Evolutionary conservation across 2,113 vertebrate genomes (phyloP).

Genomic region (Brachyistius frenatus): DNA sequence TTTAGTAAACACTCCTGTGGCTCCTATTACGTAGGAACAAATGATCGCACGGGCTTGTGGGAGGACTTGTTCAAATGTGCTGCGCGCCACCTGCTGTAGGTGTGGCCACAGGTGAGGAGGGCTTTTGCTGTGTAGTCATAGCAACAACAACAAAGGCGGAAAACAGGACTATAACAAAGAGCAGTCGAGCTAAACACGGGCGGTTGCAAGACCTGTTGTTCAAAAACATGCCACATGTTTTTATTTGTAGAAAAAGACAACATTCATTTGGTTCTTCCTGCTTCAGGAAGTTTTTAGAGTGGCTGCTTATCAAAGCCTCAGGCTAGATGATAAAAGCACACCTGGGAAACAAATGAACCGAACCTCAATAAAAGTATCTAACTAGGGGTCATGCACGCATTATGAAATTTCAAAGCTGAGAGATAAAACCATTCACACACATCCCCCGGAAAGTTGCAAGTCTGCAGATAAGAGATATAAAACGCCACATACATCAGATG

Average conservation of each 20-base stretch:
- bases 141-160: conserved; percentile 23
- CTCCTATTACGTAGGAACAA: no score
- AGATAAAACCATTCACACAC: neutral
- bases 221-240: neutral
- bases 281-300: neutral
- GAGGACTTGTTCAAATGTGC: neutral
- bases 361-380: neutral
- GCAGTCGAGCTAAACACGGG: neutral
- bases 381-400: neutral
- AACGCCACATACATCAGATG: neutral
- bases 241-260: neutral
- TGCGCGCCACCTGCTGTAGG: conserved; percentile 31
- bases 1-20: no score
- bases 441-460: neutral
- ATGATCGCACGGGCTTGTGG: neutral
- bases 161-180: conserved; percentile 26
- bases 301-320: neutral
- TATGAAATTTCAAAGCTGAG: neutral
- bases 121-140: neutral
- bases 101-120: conserved; percentile 28
- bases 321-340: no score
- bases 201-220: neutral
- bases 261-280: neutral
- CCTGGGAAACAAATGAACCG: neutral
- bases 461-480: conserved; percentile 31